These are phyloP conservation scores for Vespertilio murinus DNA, from an alignment of 2,797 vertebrate species.

Conservation along the genomic window DNA sequence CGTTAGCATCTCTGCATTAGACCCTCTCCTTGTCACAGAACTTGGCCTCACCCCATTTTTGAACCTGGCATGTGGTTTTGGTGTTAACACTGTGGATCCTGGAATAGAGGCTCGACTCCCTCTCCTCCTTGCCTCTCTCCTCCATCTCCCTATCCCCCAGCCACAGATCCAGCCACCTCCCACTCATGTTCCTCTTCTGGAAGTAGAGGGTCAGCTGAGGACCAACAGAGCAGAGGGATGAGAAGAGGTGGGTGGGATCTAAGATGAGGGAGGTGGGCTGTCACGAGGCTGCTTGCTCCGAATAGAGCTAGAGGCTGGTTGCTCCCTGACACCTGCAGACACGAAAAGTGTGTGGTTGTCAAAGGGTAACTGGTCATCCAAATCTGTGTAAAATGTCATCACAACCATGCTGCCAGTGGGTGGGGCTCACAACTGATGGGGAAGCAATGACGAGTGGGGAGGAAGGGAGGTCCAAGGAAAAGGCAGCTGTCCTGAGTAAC, in stretches of 20 bases:
- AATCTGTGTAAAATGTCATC: not conserved
- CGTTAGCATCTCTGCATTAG: not conserved
- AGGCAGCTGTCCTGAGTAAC: not conserved
- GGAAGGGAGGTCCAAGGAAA: not conserved
- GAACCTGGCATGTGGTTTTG: not conserved
- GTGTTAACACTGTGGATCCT: not conserved
- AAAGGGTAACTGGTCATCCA: not conserved
- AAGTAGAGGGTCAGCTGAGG: not conserved
- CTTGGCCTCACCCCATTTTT: not conserved
- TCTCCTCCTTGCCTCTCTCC: not conserved
- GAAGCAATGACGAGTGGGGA: not conserved
- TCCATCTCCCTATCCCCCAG: not conserved
- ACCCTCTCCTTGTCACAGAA: not conserved
- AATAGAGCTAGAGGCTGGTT: not conserved
- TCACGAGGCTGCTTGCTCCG: not conserved
- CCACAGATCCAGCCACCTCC: not conserved
- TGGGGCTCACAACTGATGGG: not conserved
- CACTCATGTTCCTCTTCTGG: not conserved
- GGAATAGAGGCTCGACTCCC: not conserved
- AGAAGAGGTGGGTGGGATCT: not conserved
- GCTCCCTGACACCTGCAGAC: not conserved
- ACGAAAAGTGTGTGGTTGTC: not conserved
- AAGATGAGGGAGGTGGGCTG: not conserved
- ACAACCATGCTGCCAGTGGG: accelerated
- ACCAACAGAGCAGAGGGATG: not conserved